Percentiles rank a stretch among this genome's conserved stretches.
phyloP scores from a whole-genome alignment of 2,113 vertebrate species.

The Chionis minor region DNA sequence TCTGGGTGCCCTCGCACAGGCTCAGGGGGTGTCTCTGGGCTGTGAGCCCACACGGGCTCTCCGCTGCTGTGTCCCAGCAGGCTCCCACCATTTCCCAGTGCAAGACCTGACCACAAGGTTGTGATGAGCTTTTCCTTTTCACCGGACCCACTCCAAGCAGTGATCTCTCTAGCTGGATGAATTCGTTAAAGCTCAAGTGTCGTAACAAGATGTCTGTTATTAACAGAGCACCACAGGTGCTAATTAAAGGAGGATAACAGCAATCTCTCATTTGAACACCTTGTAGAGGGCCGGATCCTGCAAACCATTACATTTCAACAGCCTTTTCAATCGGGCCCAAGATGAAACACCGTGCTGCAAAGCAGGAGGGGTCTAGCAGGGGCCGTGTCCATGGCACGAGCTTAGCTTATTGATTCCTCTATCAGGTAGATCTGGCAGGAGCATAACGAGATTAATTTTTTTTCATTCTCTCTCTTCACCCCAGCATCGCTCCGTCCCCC shows the following conservation, averaged over 20 bases:
- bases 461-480: fast-evolving
- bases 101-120: fast-evolving
- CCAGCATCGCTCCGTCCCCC: neutral
- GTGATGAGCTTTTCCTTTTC: neutral
- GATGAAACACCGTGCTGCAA: neutral
- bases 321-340: neutral
- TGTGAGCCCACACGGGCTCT: neutral
- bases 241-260: neutral
- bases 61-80: fast-evolving
- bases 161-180: fast-evolving
- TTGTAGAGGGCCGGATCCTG: fast-evolving
- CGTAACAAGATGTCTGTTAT: neutral
- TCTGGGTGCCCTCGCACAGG: neutral
- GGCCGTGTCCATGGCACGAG: fast-evolving
- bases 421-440: neutral
- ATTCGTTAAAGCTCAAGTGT: neutral
- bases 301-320: neutral
- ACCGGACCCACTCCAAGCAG: fast-evolving
- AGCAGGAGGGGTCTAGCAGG: neutral
- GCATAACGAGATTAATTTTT: neutral
- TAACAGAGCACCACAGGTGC: neutral
- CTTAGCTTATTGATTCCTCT: neutral
- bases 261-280: neutral
- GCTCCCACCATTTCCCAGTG: neutral
- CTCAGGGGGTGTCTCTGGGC: no score